A percentile compares a stretch with the other conserved stretches of the same genome.
phyloP scores from a whole-genome alignment of 2,113 vertebrate genomes.

The Amblyornis subalaris region DNA sequence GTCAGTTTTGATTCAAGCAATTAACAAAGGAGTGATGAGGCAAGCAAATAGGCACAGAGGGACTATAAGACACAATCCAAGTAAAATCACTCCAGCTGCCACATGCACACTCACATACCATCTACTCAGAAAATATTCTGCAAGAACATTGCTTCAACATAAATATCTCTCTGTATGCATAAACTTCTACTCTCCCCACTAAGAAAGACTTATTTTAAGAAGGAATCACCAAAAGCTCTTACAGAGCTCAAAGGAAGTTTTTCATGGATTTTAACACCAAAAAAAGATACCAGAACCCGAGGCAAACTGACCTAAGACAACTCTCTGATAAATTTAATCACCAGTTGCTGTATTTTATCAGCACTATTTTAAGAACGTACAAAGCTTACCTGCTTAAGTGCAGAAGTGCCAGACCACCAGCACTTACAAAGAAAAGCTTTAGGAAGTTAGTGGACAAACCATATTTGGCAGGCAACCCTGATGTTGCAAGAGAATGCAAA shows the following conservation, averaged over 20 bases:
- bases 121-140: not conserved
- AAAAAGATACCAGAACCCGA: not conserved
- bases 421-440: not conserved
- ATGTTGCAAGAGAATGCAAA: not conserved
- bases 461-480: not conserved
- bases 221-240: not conserved
- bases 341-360: not conserved
- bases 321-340: not conserved
- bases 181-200: not conserved
- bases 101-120: not conserved
- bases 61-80: conserved; percentile 9
- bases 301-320: not conserved
- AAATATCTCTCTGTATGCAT: not conserved
- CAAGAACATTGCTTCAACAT: not conserved
- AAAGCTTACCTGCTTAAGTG: not conserved
- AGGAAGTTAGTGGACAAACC: not conserved
- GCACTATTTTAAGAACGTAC: not conserved
- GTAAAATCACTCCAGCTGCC: conserved; percentile 14
- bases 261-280: not conserved
- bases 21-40: conserved; percentile 30
- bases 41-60: conserved; percentile 24
- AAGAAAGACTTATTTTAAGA: not conserved
- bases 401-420: not conserved
- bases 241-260: not conserved
- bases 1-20: not conserved